Conservation (phyloP, 1,140 invertebrate species). For the Sitodiplosis mosellana region DNA sequence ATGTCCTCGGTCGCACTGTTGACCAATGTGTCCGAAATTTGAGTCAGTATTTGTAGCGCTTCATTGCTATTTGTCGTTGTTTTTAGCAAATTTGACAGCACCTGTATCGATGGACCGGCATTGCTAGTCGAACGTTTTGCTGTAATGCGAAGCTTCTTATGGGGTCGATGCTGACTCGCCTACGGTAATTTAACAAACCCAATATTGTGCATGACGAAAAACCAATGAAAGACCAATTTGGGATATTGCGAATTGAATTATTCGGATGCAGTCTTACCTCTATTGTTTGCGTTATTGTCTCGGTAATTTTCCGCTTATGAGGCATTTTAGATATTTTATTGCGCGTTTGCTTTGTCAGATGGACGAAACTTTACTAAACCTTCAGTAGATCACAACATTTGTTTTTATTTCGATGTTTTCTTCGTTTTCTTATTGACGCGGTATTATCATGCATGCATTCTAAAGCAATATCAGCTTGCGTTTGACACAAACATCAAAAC, state of each 20-base stretch:
- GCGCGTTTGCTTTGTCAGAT: too few species aligned
- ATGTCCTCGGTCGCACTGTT: conserved; percentile 43
- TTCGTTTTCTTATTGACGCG: too few species aligned
- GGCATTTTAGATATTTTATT: too few species aligned
- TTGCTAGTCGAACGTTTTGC: neutral
- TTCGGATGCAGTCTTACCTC: neutral
- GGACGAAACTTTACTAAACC: too few species aligned
- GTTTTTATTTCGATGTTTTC: too few species aligned
- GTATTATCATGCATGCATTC: too few species aligned
- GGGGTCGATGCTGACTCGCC: neutral
- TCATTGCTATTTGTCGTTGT: conserved; percentile 57
- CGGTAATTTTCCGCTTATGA: neutral
- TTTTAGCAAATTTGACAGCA: conserved; percentile 26
- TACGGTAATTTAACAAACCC: neutral
- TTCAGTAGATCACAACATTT: too few species aligned
- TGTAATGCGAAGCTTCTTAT: neutral
- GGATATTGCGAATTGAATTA: neutral
- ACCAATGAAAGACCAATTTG: too few species aligned
- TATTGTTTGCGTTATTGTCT: neutral
- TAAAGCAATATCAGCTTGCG: too few species aligned
- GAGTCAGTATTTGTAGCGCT: conserved; percentile 47
- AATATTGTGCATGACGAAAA: neutral
- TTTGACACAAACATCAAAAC: too few species aligned
- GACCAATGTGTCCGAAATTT: conserved; percentile 54
- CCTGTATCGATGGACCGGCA: neutral